A percentile compares a stretch with the other conserved stretches of the same genome.
These are phyloP conservation scores for Cephalopachus bancanus DNA, from an alignment of 2,797 vertebrate species.

Conservation along the genomic window DNA sequence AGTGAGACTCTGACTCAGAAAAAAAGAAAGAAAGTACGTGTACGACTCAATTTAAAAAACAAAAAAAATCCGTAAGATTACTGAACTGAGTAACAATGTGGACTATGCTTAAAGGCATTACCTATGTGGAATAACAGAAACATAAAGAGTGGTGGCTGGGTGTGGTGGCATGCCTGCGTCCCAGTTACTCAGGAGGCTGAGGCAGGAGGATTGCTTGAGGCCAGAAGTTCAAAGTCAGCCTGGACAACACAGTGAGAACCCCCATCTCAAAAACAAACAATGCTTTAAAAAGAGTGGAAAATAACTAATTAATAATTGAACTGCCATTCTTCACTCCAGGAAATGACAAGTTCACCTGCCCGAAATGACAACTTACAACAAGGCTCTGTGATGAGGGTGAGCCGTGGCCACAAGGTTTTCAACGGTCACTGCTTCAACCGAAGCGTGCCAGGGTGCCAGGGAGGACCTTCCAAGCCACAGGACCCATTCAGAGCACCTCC, in stretches of 20 bases:
- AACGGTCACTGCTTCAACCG: background rate
- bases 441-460: background rate
- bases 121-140: background rate
- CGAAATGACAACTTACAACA: rapidly evolving
- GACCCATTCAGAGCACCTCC: rapidly evolving
- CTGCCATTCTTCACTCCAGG: too few relatives aligned
- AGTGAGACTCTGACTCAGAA: too few relatives aligned
- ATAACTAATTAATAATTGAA: too few relatives aligned
- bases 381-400: rapidly evolving
- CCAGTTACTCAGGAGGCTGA: background rate
- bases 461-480: background rate
- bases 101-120: rapidly evolving
- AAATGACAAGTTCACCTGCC: too few relatives aligned
- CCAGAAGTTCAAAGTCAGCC: background rate
- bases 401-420: rapidly evolving
- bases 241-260: background rate
- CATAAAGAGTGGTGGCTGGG: background rate
- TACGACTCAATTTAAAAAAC: too few relatives aligned
- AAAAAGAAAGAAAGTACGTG: too few relatives aligned
- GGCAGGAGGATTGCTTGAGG: background rate
- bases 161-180: background rate
- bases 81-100: background rate
- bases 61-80: rapidly evolving
- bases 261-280: background rate
- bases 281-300: too few relatives aligned